These are phyloP conservation scores for Gorsachius magnificus DNA, from an alignment of 2,797 vertebrate genomes.

Conservation along the genomic window DNA sequence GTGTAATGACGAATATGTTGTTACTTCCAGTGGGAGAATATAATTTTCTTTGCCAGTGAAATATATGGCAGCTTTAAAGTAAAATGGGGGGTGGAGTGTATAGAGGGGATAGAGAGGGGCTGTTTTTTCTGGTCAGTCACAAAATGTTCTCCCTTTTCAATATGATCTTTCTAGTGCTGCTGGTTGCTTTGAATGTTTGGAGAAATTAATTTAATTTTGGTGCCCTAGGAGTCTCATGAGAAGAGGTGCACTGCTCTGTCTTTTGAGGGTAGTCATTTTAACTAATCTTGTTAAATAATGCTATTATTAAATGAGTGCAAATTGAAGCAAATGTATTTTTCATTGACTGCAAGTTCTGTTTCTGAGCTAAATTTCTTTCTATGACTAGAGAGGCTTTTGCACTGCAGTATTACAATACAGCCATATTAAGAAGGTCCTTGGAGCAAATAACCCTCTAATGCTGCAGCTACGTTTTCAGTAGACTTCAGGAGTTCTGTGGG, in stretches of 20 bases:
- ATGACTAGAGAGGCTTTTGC: constrained; percentile 62
- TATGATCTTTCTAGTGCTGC: background rate
- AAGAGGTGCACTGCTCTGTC: constrained; percentile 26
- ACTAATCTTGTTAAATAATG: constrained; percentile 52
- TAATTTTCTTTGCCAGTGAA: background rate
- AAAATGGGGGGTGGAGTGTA: background rate
- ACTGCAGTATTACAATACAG: constrained; percentile 80
- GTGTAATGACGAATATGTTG: background rate
- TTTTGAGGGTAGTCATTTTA: constrained; percentile 38
- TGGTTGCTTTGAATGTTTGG: constrained; percentile 5
- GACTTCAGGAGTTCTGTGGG: constrained; percentile 20
- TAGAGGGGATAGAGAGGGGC: background rate
- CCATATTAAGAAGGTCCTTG: constrained; percentile 81
- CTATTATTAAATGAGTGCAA: constrained; percentile 53
- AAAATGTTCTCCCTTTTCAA: background rate
- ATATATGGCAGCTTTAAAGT: background rate
- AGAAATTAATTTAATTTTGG: constrained; percentile 45
- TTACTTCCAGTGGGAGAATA: background rate
- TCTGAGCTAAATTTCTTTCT: constrained; percentile 54
- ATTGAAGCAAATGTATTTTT: constrained; percentile 39
- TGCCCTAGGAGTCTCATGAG: background rate
- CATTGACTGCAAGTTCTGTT: constrained; percentile 68
- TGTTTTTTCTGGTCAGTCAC: background rate
- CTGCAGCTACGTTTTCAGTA: constrained; percentile 54
- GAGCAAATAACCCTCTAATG: constrained; percentile 66